Base-by-base conservation (phyloP, 2,888 invertebrate genomes). In the Phasia obesa region DNA sequence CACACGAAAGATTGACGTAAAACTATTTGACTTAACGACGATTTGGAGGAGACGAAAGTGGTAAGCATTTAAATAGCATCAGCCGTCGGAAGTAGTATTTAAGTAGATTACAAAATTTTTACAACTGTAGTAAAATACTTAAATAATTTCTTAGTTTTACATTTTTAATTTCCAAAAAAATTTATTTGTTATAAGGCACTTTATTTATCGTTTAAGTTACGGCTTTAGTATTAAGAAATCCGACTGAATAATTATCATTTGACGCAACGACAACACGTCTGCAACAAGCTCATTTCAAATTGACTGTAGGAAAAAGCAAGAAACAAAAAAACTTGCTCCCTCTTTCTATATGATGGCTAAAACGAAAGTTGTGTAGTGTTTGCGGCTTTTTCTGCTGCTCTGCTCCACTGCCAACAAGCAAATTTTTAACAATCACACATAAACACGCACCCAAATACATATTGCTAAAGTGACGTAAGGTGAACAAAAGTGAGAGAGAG, bases 241-340 rank as follows among this genome's bases (percentile, higher is more conserved):
- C 73, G 73, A 53, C 47, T 73, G 11, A 4, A 73, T 25, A 51
- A 51, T 60, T 73, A 73, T 25, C 35, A 67, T 73, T 73, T 67
- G 59, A 60, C 51, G 70, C 53, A 60, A 73, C 71, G 65, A 71
- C 60, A 67, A 67, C 67, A 74, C 65, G 67, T 67, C 67, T 59
- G 60, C 60, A 80, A 69, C 73, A 80, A 74, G 51, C 73, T 67
- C 73, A 74, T 67, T 62, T 35, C 53, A 80, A 80, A 67, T 67
- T 59, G 60, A 80, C 79, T 80, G 60, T 47, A 44, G 25, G 47
- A 70, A 70, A 79, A 67, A 60, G 25, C 65, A 80, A 69, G 23
- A 55, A 80, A 73, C 67, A 60, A 60, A 51, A 57, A 73, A 73
- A 67, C 51, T 67, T 74, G 53, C 67, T 53, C n/a, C 51, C 65